Base-by-base conservation (phyloP, 2,797 vertebrate genomes). In the Channallabes apus region DNA sequence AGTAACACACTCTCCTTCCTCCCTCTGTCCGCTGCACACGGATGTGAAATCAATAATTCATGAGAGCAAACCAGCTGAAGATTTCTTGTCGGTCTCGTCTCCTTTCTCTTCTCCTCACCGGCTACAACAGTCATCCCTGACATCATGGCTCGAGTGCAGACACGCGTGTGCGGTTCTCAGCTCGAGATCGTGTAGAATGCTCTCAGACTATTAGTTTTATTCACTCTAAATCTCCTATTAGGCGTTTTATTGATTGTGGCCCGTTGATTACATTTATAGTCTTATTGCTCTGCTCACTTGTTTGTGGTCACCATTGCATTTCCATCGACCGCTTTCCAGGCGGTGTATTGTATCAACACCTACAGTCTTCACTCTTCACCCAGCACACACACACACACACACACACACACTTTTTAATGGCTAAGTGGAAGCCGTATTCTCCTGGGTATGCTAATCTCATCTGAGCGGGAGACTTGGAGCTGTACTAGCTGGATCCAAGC, bases 211-310 rank as follows among this genome's bases (percentile, higher is more conserved):
- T 80, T 46, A 27, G 61, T 65, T 64, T 80, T 6, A 80, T 51
- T 80, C 35, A 22, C n/a, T 27, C 78, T 80, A 46, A 65, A 65
- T 64, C 78, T 51, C 61, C 64, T 62, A 65, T 80, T 80, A 80
- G 61, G 15, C 5, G 61, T 7, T 64, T 65, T 65, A 80, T 80
- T 29, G 78, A 80, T 65, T 80, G 61, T 12, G 17, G 61, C 20
- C 62, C 6, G 78, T 38, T 80, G 61, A 65, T 80, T 65, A 65
- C n/a, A 80, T 65, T 80, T 80, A 64, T 51, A 51, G 78, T 51
- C 61, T 64, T 65, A 29, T 65, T 51, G 78, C 78, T 51, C 15
- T 11, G 24, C 14, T 65, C 24, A 46, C 24, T 80, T 79, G 76
- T 79, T 80, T 80, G 77, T 65, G 61, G 78, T 80, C 14, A 15